Base-by-base conservation (phyloP, 1,140 invertebrate genomes). In the Bicyclus anynana region DNA sequence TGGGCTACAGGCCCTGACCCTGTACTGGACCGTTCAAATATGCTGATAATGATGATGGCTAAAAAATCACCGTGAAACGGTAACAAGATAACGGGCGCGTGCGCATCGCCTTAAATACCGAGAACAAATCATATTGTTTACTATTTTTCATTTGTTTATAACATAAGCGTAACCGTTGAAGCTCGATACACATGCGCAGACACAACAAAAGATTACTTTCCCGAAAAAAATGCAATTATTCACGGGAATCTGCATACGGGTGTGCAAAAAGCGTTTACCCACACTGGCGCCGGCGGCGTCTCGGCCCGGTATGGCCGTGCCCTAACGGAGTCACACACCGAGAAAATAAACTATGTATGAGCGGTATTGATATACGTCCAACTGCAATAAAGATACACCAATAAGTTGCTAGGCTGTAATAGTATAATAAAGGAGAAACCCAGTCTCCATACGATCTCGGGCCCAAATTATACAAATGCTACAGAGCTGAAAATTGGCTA, bases 201-300 rank as follows among this genome's bases (percentile, higher is more conserved):
- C 33, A 23, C 53, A 46, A 47, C 44, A 47, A 47, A 47, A 26
- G 35, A 51, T 61, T 44, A 61, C 47, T 55, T 55, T 61, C 59
- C 55, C 49, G 54, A 54, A 54, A 50, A 46, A 9, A 14, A 6
- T 27, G 35, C 33, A 53, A 59, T 53, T 53, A 53, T 59, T 37
- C 56, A 52, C n/a, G 17, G 14, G 7, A 29, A 59, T 52, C 38
- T 52, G 49, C 56, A 59, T 59, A 17, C n/a, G 12, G 5, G n/a
- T 16, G 5, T 9, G 21, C 40, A 50, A 58, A 63, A 62, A 62
- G 54, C 12, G 37, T 42, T 55, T 55, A 61, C 52, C 40, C 52
- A 55, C 52, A 55, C 18, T 61, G 59, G 63, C 63, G 63, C 59
- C 63, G 49, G 17, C 42, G 59, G 59, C 59, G 54, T 62, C 63